phyloP scores from a whole-genome alignment of 2,888 invertebrate genomes.

The Athripsodes cinereus region DNA sequence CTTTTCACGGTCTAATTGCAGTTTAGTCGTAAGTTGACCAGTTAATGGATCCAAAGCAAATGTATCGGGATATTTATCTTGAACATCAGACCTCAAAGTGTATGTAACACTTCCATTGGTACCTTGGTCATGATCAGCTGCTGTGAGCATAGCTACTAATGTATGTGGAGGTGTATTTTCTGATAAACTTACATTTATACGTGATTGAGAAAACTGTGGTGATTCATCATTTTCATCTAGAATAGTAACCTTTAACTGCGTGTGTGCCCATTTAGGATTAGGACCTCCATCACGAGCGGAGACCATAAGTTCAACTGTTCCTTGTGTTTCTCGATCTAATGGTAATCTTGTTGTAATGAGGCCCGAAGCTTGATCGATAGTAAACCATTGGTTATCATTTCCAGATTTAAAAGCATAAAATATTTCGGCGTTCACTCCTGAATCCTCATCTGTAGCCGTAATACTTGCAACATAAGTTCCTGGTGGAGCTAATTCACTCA shows the following conservation, averaged over 20 bases:
- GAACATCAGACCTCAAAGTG: slow-evolving; percentile 68
- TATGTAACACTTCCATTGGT: slow-evolving; percentile 89
- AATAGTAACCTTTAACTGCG: slow-evolving; percentile 83
- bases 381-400: slow-evolving; percentile 88
- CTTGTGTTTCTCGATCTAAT: slow-evolving; percentile 79
- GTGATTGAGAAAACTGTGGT: slow-evolving; percentile 72
- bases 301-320: slow-evolving; percentile 81
- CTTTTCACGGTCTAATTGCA: slow-evolving; percentile 75
- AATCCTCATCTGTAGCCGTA: slow-evolving; percentile 89
- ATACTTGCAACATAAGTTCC: slow-evolving; percentile 91
- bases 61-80: slow-evolving; percentile 75
- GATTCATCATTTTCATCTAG: slow-evolving; percentile 93
- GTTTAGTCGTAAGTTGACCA: slow-evolving; percentile 75
- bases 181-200: slow-evolving; percentile 68
- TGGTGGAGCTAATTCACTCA: slow-evolving; percentile 85
- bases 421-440: slow-evolving; percentile 89
- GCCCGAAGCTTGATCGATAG: slow-evolving; percentile 81
- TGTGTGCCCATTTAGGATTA: slow-evolving; percentile 88
- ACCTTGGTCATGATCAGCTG: slow-evolving; percentile 88
- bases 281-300: slow-evolving; percentile 91
- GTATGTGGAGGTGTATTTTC: slow-evolving; percentile 78
- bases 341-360: slow-evolving; percentile 77
- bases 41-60: slow-evolving; percentile 78
- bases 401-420: slow-evolving; percentile 89
- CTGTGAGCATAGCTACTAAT: slow-evolving; percentile 75